Percentiles rank a stretch among this genome's conserved stretches.
These are phyloP conservation scores for Silurus lanzhouensis DNA, from an alignment of 2,797 vertebrate genomes.

Conservation along the genomic window DNA sequence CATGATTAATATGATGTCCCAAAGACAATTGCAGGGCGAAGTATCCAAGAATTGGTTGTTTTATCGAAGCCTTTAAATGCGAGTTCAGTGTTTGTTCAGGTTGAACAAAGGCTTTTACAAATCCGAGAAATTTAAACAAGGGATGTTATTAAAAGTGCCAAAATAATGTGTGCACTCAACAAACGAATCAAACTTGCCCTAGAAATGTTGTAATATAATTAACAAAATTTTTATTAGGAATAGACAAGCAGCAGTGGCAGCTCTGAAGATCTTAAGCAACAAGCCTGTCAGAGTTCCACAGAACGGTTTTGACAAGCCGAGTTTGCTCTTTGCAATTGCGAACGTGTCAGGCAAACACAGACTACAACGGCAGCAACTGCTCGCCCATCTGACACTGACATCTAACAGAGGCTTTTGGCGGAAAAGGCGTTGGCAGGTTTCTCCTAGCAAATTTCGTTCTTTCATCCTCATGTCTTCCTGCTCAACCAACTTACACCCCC, in stretches of 20 bases:
- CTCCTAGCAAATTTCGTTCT: neutral
- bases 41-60: neutral
- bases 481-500: too few relatives aligned
- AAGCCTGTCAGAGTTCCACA: slow-evolving; percentile 4
- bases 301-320: slow-evolving; percentile 34
- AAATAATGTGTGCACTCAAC: neutral
- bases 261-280: neutral
- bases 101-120: neutral
- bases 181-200: neutral
- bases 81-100: neutral
- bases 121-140: neutral
- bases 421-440: neutral
- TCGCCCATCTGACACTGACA: slow-evolving; percentile 22
- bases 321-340: slow-evolving; percentile 34
- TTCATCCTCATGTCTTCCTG: slow-evolving; percentile 24
- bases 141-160: neutral
- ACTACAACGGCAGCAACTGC: slow-evolving; percentile 9
- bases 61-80: neutral
- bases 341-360: slow-evolving; percentile 30
- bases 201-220: neutral
- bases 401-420: slow-evolving; percentile 9
- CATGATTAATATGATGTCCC: neutral
- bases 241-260: neutral
- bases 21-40: neutral
- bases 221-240: neutral